These are phyloP conservation scores for Chloromyia formosa DNA, from an alignment of 2,888 invertebrate genomes.

Conservation along the genomic window DNA sequence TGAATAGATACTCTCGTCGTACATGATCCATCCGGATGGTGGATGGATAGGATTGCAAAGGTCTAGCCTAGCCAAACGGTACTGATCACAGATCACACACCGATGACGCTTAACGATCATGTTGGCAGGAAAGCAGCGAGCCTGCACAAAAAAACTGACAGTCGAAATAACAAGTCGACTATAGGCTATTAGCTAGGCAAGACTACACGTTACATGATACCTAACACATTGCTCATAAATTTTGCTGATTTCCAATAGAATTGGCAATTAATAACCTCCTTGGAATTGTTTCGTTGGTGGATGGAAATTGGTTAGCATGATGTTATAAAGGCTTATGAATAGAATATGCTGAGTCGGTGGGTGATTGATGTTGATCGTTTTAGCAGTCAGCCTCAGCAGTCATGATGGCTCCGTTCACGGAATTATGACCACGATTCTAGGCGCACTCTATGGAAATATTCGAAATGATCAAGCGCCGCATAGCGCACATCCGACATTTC, in stretches of 20 bases:
- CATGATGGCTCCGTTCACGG: too few species aligned
- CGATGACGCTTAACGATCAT: conserved; percentile 15
- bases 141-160: not conserved
- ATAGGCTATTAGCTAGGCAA: not conserved
- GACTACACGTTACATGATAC: not conserved
- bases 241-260: conserved; percentile 30
- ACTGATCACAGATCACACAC: conserved; percentile 13
- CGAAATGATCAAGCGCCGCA: too few species aligned
- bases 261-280: conserved; percentile 25
- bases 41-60: not conserved
- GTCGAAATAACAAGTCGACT: too few species aligned
- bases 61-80: not conserved
- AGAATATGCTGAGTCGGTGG: not conserved
- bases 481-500: too few species aligned
- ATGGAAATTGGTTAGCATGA: not conserved
- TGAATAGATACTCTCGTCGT: conserved; percentile 13
- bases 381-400: too few species aligned
- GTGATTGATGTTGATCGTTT: conserved; percentile 18
- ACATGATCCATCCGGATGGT: too few species aligned
- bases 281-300: conserved; percentile 7
- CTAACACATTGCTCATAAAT: conserved; percentile 29
- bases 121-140: conserved; percentile 24
- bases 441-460: too few species aligned
- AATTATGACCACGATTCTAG: too few species aligned
- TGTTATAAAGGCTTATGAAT: not conserved